A percentile compares a stretch with the other conserved stretches of the same genome.
phyloP scores from a whole-genome alignment of 2,797 vertebrate genomes.

The Oophaga sylvatica region DNA sequence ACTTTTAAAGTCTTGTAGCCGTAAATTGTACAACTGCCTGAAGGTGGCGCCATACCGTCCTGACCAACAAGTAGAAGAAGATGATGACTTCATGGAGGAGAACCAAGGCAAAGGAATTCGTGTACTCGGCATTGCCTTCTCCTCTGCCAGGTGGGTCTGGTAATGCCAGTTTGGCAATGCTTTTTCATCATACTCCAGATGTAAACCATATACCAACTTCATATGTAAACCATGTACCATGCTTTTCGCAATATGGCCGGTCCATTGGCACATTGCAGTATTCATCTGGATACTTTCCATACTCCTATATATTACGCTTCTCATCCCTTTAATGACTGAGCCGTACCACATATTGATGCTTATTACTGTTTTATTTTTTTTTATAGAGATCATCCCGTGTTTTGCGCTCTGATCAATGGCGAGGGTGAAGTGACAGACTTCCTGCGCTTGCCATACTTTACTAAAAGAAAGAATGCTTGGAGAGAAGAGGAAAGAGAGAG shows the following conservation, averaged over 20 bases:
- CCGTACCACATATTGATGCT: not conserved
- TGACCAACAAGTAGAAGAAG: slow-evolving; percentile 96
- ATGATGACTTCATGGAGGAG: slow-evolving; percentile 98
- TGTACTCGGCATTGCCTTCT: slow-evolving; percentile 92
- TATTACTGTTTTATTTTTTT: not conserved
- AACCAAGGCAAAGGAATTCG: slow-evolving; percentile 94
- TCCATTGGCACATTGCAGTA: not conserved
- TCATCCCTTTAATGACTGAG: not conserved
- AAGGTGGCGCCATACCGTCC: slow-evolving; percentile 94
- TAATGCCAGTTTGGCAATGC: not conserved
- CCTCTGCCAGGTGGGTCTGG: slow-evolving; percentile 84
- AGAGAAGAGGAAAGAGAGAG: slow-evolving; percentile 94
- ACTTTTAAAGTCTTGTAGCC: slow-evolving; percentile 85
- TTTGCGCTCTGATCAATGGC: slow-evolving; percentile 94
- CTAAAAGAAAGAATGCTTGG: slow-evolving; percentile 95
- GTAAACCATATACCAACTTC: not conserved
- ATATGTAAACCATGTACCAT: not conserved
- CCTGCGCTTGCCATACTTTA: slow-evolving; percentile 93
- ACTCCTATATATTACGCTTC: not conserved
- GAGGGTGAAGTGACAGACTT: slow-evolving; percentile 98
- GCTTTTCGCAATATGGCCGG: too few species aligned
- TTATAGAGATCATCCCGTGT: slow-evolving; percentile 93
- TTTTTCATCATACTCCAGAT: not conserved
- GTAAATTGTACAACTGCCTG: slow-evolving; percentile 95
- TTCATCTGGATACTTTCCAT: not conserved